phyloP scores from a whole-genome alignment of 2,888 invertebrate genomes.

The Prosapia bicincta region DNA sequence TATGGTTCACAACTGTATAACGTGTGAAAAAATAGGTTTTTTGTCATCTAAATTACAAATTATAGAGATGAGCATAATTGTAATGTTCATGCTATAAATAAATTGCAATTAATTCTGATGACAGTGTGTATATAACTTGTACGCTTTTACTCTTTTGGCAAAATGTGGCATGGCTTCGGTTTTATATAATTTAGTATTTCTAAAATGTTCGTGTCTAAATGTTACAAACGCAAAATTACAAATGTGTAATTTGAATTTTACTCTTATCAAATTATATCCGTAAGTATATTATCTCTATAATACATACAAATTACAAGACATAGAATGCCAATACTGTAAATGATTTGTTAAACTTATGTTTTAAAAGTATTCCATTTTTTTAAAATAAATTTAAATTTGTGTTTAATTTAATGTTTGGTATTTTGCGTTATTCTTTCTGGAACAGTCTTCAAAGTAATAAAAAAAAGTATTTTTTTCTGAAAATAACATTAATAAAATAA shows the following conservation, averaged over 20 bases:
- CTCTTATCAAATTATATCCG: too few relatives aligned
- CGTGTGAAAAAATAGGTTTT: not conserved
- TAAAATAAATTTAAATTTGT: too few relatives aligned
- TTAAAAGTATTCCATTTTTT: too few relatives aligned
- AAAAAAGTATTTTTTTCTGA: too few relatives aligned
- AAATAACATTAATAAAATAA: too few relatives aligned
- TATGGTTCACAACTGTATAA: not conserved
- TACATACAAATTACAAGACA: too few relatives aligned
- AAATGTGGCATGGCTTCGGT: constrained; percentile 22
- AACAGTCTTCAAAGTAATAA: too few relatives aligned
- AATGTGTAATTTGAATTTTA: not conserved
- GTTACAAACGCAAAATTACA: not conserved
- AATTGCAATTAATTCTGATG: not conserved
- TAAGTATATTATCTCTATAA: too few relatives aligned
- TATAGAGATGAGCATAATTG: not conserved
- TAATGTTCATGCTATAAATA: not conserved
- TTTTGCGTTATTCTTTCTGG: too few relatives aligned
- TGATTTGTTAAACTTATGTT: too few relatives aligned
- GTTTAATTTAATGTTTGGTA: too few relatives aligned
- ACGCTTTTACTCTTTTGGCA: constrained; percentile 13
- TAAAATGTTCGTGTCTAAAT: not conserved
- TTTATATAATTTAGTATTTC: not conserved
- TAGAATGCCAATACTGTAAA: too few relatives aligned
- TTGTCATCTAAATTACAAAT: not conserved
- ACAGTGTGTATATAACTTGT: not conserved